phyloP scores from a whole-genome alignment of 1,140 invertebrate genomes.

The Agrypnia vestita region DNA sequence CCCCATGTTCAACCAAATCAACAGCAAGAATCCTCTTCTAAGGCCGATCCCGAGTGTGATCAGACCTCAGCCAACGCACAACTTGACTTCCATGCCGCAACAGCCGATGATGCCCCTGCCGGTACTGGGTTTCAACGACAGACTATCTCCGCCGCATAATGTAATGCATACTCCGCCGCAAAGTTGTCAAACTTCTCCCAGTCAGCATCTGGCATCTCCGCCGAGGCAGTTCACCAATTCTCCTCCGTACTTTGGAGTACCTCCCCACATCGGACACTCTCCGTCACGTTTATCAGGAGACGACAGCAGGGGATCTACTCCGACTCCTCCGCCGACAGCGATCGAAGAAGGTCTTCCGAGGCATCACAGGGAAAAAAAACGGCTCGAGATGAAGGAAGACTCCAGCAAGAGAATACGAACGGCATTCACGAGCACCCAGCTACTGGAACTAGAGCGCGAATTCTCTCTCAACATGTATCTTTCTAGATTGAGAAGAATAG shows the following conservation, averaged over 20 bases:
- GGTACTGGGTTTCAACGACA: constrained; percentile 63
- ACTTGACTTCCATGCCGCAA: constrained; percentile 58
- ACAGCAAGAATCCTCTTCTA: constrained; percentile 53
- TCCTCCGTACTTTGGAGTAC: constrained; percentile 62
- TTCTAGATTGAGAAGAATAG: constrained; percentile 89
- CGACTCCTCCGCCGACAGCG: constrained; percentile 74
- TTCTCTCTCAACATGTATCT: constrained; percentile 94
- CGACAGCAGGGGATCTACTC: constrained; percentile 74
- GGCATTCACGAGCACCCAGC: constrained; percentile 93
- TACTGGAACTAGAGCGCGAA: constrained; percentile 92
- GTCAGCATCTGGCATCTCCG: constrained; percentile 65
- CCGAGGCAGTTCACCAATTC: constrained; percentile 66
- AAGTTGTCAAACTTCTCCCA: constrained; percentile 67
- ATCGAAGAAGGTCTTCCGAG: constrained; percentile 71
- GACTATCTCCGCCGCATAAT: background rate
- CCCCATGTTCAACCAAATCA: constrained; percentile 64
- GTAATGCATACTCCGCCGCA: constrained; percentile 34
- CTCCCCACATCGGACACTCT: constrained; percentile 63
- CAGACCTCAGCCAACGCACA: constrained; percentile 62
- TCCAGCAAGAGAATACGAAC: constrained; percentile 89
- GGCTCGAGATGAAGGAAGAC: constrained; percentile 70
- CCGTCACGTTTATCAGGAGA: constrained; percentile 63
- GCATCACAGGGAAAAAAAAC: constrained; percentile 67
- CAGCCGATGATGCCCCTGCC: constrained; percentile 50
- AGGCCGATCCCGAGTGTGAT: constrained; percentile 62